Base-by-base conservation (phyloP, 2,113 vertebrate genomes). In the Calyptommatus sinebrachiatus region DNA sequence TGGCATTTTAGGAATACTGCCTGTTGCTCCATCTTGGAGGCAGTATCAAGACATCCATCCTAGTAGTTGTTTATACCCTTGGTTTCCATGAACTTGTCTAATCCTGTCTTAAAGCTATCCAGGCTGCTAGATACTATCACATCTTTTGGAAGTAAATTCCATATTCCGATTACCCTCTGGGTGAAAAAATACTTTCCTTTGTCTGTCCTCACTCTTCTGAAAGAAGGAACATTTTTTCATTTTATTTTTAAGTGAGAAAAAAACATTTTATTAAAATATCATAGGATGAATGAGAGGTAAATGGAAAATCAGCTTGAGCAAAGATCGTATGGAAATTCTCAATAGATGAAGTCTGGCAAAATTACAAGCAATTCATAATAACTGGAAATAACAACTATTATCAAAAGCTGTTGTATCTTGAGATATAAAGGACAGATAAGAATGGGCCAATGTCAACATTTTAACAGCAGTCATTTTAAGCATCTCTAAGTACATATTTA, bases 401-500 rank as follows among this genome's bases (percentile, higher is more conserved):
- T 87, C 78, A 46, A 8, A 6, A 81, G 53, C 48, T 24, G 8
- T 79, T 85, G 53, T 71, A 78, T 78, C 72, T 74, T 84, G 72
- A 87, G 82, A 82, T 74, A 21, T 35, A 69, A 21, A 1, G 35
- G 75, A 63, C 14, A 60, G 78, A 80, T 74, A 81, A 60, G 48
- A 28, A 74, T 74, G 41, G 18, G 71, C 72, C 71, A 81, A 65
- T 45, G 50, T 68, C 50, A 74, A 74, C 71, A 74, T 74, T 74
- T 81, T 74, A 68, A 68, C 74, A 63, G 79, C 48, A 81, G n/a
- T 31, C 71, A 69, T 68, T 45, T 31, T 73, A 83, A 41, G 60
- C 76, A 76, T 78, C 78, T 84, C 69, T 28, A 81, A 73, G 46
- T 77, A 46, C 29, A 14, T 85, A 80, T 80, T 79, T 80, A 86